Conservation (phyloP, 2,888 invertebrate species). For the Leucania comma region DNA sequence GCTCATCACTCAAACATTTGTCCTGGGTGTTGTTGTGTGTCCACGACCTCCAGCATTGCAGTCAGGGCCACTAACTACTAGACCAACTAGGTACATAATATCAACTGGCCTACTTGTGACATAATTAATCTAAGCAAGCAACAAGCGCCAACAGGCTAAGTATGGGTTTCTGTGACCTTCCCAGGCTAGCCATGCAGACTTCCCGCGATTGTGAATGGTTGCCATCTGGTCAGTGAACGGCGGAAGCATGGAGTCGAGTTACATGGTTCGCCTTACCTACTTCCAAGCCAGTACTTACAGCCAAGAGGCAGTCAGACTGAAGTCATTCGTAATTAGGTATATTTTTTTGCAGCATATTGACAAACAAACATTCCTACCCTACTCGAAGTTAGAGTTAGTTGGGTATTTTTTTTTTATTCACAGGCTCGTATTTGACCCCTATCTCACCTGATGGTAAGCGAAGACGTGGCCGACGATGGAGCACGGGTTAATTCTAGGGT, state of each 20-base stretch:
- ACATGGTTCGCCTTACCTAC: slow-evolving; percentile 36
- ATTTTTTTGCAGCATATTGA: not conserved
- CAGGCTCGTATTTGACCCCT: too few species aligned
- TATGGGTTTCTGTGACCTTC: slow-evolving; percentile 49
- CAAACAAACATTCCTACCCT: too few species aligned
- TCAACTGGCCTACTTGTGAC: not conserved
- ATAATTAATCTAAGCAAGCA: not conserved
- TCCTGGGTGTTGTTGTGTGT: too few species aligned
- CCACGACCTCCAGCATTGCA: too few species aligned
- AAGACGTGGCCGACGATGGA: too few species aligned
- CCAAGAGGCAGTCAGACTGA: not conserved
- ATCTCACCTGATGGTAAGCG: too few species aligned
- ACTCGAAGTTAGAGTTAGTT: too few species aligned
- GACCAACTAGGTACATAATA: too few species aligned
- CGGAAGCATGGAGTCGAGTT: slow-evolving; percentile 50
- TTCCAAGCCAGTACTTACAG: slow-evolving; percentile 1
- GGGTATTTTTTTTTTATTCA: too few species aligned
- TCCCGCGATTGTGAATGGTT: slow-evolving; percentile 42
- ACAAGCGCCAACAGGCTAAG: not conserved
- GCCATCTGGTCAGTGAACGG: slow-evolving; percentile 51
- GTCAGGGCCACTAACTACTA: too few species aligned
- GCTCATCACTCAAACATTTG: too few species aligned
- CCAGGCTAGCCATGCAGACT: slow-evolving; percentile 44
- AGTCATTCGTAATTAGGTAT: not conserved
- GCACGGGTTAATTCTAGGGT: too few species aligned